Evolutionary conservation across 2,797 vertebrate species (phyloP), one percentile per base, ranked within the genome.

Genomic region (Alfaro cultratus): DNA sequence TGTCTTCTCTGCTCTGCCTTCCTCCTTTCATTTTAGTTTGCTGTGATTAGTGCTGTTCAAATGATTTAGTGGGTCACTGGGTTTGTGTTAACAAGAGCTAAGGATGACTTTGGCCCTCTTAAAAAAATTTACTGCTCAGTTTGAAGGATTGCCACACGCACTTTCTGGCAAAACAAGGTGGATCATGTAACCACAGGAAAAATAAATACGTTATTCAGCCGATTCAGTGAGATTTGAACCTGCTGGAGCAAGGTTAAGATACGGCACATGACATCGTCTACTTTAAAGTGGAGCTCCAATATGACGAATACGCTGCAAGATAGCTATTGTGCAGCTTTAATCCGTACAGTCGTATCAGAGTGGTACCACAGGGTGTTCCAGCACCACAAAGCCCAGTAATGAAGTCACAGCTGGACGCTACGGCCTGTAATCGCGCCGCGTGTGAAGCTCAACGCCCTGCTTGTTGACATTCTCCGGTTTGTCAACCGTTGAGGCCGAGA

Each of bases 21-120:
- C 4, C 34, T 21, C 36, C 72, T 45, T 31, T 36, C 13, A 36
- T 80, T 68, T 21, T 51, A 23, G 16, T 16, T 23, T n/a, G 26
- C 55, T 60, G 57, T 60, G 29, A 86, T 83, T 84, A 83, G 64
- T 13, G 70, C 62, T 46, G 71, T 87, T 73, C 72, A 77, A 76
- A 70, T 53, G 82, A 71, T 49, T 79, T 64, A 60, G 6, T 76
- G 81, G 81, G 80, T 88, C 79, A 80, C 39, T 67, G 75, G 45
- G 81, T 77, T 82, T 46, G 74, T 82, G 83, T 74, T 75, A 16
- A 73, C 77, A 71, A 53, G 72, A 47, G 67, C 46, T n/a, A 49
- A 68, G 74, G 74, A 51, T 26, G 70, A 36, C 45, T 70, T 75
- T n/a, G 57, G 26, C 45, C 71, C 74, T 82, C 70, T 47, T 39